Percentiles rank a stretch among this genome's conserved stretches.
These are phyloP conservation scores for Himalopsyche phryganea DNA, from an alignment of 1,140 invertebrate genomes.

Conservation along the genomic window DNA sequence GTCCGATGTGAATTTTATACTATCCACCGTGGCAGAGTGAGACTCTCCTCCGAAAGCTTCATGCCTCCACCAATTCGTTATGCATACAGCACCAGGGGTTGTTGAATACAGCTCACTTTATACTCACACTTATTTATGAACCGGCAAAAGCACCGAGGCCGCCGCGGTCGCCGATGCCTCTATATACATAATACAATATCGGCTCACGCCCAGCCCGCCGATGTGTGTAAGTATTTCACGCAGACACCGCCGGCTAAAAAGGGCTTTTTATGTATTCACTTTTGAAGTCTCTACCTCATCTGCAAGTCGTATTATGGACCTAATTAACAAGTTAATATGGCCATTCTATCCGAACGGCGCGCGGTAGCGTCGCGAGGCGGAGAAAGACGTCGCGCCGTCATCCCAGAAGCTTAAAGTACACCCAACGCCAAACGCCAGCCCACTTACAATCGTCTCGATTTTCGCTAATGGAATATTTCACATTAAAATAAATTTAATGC, in stretches of 20 bases:
- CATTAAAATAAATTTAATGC: background rate
- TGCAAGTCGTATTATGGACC: constrained; percentile 85
- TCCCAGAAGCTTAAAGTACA: too few species aligned
- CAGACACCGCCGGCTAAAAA: constrained; percentile 55
- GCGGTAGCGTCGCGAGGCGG: constrained; percentile 36
- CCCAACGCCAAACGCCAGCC: too few species aligned
- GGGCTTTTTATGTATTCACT: constrained; percentile 56
- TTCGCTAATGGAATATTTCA: background rate
- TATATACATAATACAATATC: constrained; percentile 56
- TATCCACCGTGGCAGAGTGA: constrained; percentile 45
- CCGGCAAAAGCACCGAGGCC: constrained; percentile 57
- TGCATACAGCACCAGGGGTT: constrained; percentile 58
- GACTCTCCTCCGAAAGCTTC: constrained; percentile 48
- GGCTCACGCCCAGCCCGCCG: constrained; percentile 53
- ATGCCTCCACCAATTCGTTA: constrained; percentile 52
- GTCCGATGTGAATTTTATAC: constrained; percentile 52
- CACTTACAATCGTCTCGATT: too few species aligned
- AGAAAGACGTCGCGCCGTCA: constrained; percentile 7
- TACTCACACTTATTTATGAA: constrained; percentile 55
- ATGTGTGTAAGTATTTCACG: constrained; percentile 31
- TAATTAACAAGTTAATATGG: constrained; percentile 89
- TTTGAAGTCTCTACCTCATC: constrained; percentile 68
- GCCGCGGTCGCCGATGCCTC: constrained; percentile 48
- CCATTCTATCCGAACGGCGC: constrained; percentile 38
- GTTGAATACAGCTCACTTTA: constrained; percentile 53